Percentiles rank a stretch among this genome's conserved stretches.
Conservation (phyloP, 2,888 invertebrate genomes). For the Pseudococcus longispinus region DNA sequence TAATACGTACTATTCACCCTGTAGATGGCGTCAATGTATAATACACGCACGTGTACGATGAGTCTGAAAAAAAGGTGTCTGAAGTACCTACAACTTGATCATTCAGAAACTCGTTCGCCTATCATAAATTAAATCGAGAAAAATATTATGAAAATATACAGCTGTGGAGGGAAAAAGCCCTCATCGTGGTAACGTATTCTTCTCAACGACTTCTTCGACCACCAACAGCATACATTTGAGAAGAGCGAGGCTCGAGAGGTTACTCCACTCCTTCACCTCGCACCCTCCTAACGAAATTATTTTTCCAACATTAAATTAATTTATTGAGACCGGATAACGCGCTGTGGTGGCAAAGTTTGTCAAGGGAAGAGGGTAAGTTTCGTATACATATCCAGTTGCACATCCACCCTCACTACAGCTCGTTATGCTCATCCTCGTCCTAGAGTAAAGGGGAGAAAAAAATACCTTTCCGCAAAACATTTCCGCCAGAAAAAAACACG, state of each 20-base stretch:
- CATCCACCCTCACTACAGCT: not conserved
- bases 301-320: constrained; percentile 31
- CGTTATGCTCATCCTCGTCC: not conserved
- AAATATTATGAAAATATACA: not conserved
- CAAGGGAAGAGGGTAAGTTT: not conserved
- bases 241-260: not conserved
- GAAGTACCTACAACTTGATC: not conserved
- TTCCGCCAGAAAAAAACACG: not conserved
- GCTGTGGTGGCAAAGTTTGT: not conserved
- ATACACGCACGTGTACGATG: not conserved
- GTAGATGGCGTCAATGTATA: not conserved
- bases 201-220: not conserved
- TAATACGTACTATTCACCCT: not conserved
- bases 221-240: not conserved
- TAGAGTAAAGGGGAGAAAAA: not conserved
- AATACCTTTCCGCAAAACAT: constrained; percentile 38
- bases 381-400: not conserved
- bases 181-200: not conserved
- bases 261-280: not conserved
- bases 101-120: not conserved
- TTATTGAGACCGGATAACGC: constrained; percentile 13
- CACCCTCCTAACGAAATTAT: not conserved
- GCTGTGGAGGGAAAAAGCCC: not conserved
- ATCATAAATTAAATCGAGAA: not conserved
- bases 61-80: not conserved